These are phyloP conservation scores for Hylia prasina DNA, from an alignment of 2,113 vertebrate species.

Conservation along the genomic window DNA sequence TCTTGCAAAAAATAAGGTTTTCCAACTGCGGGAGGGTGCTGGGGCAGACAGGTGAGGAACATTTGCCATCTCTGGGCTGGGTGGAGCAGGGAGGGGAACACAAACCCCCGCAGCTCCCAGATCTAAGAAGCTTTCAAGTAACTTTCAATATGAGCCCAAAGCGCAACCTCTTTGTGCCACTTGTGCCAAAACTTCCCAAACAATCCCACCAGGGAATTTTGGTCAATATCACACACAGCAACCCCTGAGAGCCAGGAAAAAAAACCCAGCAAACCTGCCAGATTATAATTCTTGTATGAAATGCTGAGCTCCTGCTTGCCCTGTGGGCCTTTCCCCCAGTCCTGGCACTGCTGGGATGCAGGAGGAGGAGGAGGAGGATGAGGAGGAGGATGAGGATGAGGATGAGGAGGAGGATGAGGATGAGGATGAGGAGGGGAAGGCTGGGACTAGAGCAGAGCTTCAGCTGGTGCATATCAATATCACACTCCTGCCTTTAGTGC, in stretches of 20 bases:
- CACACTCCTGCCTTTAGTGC: not conserved
- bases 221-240: not conserved
- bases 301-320: not conserved
- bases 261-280: not conserved
- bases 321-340: not conserved
- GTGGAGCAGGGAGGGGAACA: not conserved
- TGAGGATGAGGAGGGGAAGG: not conserved
- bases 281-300: accelerated
- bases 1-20: not conserved
- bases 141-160: not conserved
- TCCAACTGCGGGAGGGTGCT: not conserved
- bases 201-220: not conserved
- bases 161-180: not conserved
- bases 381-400: not conserved
- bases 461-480: not conserved
- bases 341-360: not conserved
- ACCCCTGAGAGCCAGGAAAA: not conserved
- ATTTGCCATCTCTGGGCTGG: not conserved
- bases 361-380: not conserved
- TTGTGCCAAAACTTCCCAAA: not conserved
- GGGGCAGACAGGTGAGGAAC: not conserved
- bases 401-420: not conserved
- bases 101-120: not conserved
- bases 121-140: not conserved
- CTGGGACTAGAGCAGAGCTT: not conserved